phyloP scores from a whole-genome alignment of 1,140 invertebrate genomes.

The Diachasma alloeum region DNA sequence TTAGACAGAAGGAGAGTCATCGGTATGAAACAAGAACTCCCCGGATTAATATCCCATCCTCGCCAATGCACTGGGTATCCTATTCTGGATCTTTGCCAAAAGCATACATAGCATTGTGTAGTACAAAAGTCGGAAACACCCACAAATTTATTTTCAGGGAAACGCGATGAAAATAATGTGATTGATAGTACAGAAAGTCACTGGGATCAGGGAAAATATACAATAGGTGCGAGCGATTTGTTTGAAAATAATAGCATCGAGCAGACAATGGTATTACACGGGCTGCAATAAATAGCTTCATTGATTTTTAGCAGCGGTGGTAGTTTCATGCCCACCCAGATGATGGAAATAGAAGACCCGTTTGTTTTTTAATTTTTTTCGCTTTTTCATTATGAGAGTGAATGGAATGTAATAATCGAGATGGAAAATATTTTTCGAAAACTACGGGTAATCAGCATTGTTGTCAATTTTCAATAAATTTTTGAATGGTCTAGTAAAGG shows the following conservation, averaged over 20 bases:
- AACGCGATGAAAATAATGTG: conserved; percentile 3
- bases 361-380: too few species aligned
- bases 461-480: too few species aligned
- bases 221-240: neutral
- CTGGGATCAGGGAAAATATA: neutral
- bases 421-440: neutral
- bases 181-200: neutral
- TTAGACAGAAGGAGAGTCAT: neutral
- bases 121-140: conserved; percentile 49
- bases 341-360: too few species aligned
- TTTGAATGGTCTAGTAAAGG: too few species aligned
- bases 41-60: conserved; percentile 56
- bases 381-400: too few species aligned
- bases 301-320: too few species aligned
- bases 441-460: too few species aligned
- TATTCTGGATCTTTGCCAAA: conserved; percentile 57
- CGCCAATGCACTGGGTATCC: conserved; percentile 42
- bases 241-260: neutral
- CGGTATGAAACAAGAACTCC: conserved; percentile 36
- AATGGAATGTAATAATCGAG: neutral
- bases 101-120: conserved; percentile 44
- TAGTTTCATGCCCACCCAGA: too few species aligned
- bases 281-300: too few species aligned
- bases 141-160: conserved; percentile 26
- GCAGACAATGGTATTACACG: too few species aligned